phyloP scores from a whole-genome alignment of 2,113 vertebrate genomes.

The Lasiurus borealis region DNA sequence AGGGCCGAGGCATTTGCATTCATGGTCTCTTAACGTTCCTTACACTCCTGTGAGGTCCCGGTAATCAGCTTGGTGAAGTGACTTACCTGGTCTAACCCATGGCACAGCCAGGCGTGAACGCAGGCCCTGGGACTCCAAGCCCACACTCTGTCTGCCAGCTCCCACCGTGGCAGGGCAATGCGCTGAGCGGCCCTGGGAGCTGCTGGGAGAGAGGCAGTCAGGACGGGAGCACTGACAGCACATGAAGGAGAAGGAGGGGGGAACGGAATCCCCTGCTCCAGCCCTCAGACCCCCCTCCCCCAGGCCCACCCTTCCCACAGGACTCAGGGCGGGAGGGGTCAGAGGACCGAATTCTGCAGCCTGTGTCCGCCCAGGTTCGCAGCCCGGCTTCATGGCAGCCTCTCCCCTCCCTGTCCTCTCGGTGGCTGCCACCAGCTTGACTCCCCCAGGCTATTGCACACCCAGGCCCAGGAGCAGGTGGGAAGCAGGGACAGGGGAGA shows the following conservation, averaged over 20 bases:
- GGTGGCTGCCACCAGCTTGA: not conserved
- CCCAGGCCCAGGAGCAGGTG: not conserved
- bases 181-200: not conserved
- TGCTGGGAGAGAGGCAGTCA: not conserved
- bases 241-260: not conserved
- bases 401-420: not conserved
- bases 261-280: not conserved
- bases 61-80: not conserved
- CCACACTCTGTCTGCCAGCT: not conserved
- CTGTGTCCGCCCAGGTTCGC: accelerated
- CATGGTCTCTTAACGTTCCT: not conserved
- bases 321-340: too few species aligned
- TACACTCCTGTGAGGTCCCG: not conserved
- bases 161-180: not conserved
- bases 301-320: not conserved
- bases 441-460: not conserved
- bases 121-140: not conserved
- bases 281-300: not conserved
- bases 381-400: not conserved
- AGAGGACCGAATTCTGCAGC: not conserved
- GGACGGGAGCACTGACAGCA: not conserved
- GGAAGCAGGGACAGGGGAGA: not conserved
- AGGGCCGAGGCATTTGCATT: not conserved
- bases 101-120: not conserved
- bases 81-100: not conserved